Conservation (phyloP, 2,888 invertebrate species). For the Dynastes hyllus region DNA sequence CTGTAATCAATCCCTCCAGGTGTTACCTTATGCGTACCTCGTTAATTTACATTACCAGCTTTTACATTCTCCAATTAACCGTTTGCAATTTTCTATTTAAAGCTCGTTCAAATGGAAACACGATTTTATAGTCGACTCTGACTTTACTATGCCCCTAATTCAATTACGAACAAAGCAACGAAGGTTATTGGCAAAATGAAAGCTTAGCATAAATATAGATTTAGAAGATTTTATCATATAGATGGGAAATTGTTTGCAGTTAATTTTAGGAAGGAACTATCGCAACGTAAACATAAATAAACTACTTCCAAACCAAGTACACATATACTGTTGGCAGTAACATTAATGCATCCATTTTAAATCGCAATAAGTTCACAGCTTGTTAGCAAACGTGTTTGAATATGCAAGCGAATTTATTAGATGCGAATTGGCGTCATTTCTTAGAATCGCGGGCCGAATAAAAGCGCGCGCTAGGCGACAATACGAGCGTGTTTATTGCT, state of each 20-base stretch:
- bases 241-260: not conserved
- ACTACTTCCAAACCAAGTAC: too few relatives aligned
- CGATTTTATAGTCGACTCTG: not conserved
- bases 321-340: not conserved
- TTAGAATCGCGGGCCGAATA: slow-evolving; percentile 23
- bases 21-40: not conserved
- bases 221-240: not conserved
- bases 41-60: slow-evolving; percentile 20
- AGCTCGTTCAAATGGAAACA: slow-evolving; percentile 21
- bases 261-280: not conserved
- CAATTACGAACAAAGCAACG: not conserved
- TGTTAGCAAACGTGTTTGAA: slow-evolving; percentile 9
- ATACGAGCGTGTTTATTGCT: slow-evolving; percentile 26
- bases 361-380: slow-evolving; percentile 19
- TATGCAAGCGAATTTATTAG: slow-evolving; percentile 30
- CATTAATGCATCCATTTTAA: slow-evolving; percentile 5
- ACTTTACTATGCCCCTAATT: not conserved
- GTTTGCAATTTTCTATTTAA: slow-evolving; percentile 26
- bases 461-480: slow-evolving; percentile 3
- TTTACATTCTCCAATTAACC: not conserved
- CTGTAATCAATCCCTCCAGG: not conserved
- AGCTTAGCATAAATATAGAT: not conserved
- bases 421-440: slow-evolving; percentile 41
- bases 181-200: not conserved
- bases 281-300: not conserved